Evolutionary conservation across 2,888 invertebrate genomes (phyloP), one percentile per base, ranked within the genome.

Genomic region (Drosophila histrio): DNA sequence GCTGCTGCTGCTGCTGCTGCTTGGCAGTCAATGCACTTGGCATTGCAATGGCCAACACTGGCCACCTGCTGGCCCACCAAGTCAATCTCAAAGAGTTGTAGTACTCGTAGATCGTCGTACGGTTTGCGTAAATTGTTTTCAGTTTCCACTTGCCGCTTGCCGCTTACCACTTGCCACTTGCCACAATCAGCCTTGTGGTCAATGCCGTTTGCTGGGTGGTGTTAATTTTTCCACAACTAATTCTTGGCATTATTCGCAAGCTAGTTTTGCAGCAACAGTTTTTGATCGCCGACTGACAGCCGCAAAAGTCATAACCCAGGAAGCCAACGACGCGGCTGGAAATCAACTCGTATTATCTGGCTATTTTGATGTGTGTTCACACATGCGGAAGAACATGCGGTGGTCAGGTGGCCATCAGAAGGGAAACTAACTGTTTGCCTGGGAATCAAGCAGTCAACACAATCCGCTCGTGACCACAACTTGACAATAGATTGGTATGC

Each of bases 271-370:
- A 22, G 24, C 26, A 46, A 19, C 28, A 28, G 44, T 17, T 58
- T 78, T 58, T 78, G 79, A 64, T 67, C 79, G 47, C 30, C 53
- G 52, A 26, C 62, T 64, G 66, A 57, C 76, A 65, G 79, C 85
- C 82, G 59, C 88, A 87, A 69, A 87, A 87, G 87, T 87, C 83
- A 87, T 82, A 87, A 87, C 82, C 82, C 82, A 87, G 82, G 82
- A 82, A 82, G 71, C 74, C 53, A 61, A 13, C 22, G 47, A 13
- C 22, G 47, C 57, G 34, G 63, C 60, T 61, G 39, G 49, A 73
- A 76, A 73, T 76, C 57, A 58, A 76, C 65, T 72, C 32, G 41
- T 28, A 76, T 77, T 77, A 76, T 61, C 65, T 58, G 54, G 44
- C 26, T 60, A 76, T 58, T 76, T 71, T 61, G 60, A 76, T 65